Base-by-base conservation (phyloP, 2,888 invertebrate genomes). In the Caenorhabditis afra region DNA sequence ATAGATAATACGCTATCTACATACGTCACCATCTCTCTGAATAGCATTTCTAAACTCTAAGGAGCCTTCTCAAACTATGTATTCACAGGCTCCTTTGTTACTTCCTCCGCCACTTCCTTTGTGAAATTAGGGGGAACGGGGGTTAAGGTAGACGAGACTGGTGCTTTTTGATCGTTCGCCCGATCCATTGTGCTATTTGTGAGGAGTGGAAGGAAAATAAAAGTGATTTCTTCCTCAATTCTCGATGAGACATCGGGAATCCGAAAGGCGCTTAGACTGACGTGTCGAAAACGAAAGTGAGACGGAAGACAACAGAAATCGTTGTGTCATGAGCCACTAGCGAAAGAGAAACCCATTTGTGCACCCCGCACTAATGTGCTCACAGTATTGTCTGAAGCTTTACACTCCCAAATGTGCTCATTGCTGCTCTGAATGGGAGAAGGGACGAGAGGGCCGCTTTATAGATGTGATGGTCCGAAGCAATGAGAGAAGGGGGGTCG, bases 271-370 rank as follows among this genome's bases (percentile, higher is more conserved):
- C 35, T 53, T 53, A 53, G 53, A 16, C 18, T 53, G 37, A 53
- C 53, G 53, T 53, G 41, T 14, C 14, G 18, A n/a, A 37, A 18
- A 8, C 11, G 52, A 52, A 52, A 29, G 35, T 37, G 53, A 29
- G 29, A 29, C 4, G 7, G 29, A 29, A 29, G 29, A 29, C 4
- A 29, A 29, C 29, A 29, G 29, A 29, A 29, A 29, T 29, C 29
- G 29, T 29, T 29, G 29, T 29, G 29, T 29, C 29, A 29, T 29
- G 7, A 29, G 29, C 16, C 53, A 53, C 18, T 29, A 16, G 22
- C 14, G 35, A 23, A 7, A n/a, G n/a, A 52, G 50, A 68, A 49
- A 58, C 58, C 50, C 58, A 58, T 68, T 68, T 50, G 50, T n/a
- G 39, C 14, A 29, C 4, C 44, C 10, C 29, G 50, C 39, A 41